A percentile compares a stretch with the other conserved stretches of the same genome.
phyloP scores from a whole-genome alignment of 1,140 invertebrate species.

The Drosophila nikananu region DNA sequence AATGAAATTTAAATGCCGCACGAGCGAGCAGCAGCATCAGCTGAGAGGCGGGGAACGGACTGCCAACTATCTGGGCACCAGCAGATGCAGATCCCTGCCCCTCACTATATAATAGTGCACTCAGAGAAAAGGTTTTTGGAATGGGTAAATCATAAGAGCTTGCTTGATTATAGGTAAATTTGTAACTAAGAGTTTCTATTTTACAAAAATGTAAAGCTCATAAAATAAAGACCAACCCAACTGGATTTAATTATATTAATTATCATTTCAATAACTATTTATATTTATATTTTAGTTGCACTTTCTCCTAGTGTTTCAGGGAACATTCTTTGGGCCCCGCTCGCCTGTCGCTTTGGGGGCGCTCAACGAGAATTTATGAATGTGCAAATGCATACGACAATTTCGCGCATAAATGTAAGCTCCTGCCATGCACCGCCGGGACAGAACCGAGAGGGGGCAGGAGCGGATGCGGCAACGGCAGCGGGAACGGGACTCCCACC shows the following conservation, averaged over 20 bases:
- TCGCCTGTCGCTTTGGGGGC: conserved; percentile 74
- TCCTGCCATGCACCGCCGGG: conserved; percentile 45
- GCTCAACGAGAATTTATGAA: conserved; percentile 84
- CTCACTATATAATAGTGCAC: conserved; percentile 34
- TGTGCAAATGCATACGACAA: conserved; percentile 84
- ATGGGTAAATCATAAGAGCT: too few species aligned
- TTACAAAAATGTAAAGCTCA: not conserved
- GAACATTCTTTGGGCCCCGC: conserved; percentile 58
- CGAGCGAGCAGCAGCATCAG: conserved; percentile 47
- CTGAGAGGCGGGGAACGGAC: conserved; percentile 28
- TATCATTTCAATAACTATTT: not conserved
- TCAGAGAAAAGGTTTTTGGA: not conserved
- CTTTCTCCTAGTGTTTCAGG: conserved; percentile 21
- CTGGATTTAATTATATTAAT: not conserved
- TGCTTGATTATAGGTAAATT: too few species aligned
- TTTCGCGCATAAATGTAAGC: conserved; percentile 83
- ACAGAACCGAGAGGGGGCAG: not conserved
- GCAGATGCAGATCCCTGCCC: conserved; percentile 32
- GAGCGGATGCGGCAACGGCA: not conserved
- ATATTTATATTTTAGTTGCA: not conserved
- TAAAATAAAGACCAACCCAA: too few species aligned
- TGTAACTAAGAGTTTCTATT: too few species aligned
- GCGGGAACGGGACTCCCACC: conserved; percentile 56
- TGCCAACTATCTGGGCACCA: conserved; percentile 50
- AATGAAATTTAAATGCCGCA: conserved; percentile 76